These are phyloP conservation scores for Copidosoma aretas DNA, from an alignment of 2,888 invertebrate species.

Conservation along the genomic window DNA sequence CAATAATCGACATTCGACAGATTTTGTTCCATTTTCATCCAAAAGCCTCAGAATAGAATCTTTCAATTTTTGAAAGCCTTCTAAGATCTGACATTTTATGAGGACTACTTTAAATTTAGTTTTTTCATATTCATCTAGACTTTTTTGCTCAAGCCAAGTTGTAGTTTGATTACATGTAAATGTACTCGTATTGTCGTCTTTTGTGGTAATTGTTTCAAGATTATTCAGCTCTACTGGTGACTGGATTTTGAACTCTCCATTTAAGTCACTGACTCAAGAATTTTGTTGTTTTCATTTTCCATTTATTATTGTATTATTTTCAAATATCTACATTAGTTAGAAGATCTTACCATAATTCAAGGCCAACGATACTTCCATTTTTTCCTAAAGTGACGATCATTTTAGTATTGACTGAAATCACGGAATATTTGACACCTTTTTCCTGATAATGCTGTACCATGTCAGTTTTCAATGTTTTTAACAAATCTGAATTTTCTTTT, in stretches of 20 bases:
- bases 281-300: slow-evolving; percentile 13
- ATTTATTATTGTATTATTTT: background rate
- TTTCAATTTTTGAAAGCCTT: slow-evolving; percentile 52
- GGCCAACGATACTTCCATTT: slow-evolving; percentile 56
- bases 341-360: slow-evolving; percentile 14
- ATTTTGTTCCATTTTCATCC: slow-evolving; percentile 67
- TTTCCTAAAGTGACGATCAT: slow-evolving; percentile 62
- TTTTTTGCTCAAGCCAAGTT: slow-evolving; percentile 47
- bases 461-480: slow-evolving; percentile 49
- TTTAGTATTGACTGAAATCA: slow-evolving; percentile 58
- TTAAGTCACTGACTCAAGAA: slow-evolving; percentile 1
- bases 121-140: slow-evolving; percentile 37
- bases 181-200: background rate
- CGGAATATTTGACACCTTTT: slow-evolving; percentile 64
- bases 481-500: slow-evolving; percentile 50
- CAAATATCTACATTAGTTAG: background rate
- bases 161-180: slow-evolving; percentile 22
- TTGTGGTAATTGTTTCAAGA: background rate
- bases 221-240: background rate
- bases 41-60: slow-evolving; percentile 56
- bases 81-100: slow-evolving; percentile 55
- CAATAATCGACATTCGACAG: slow-evolving; percentile 67
- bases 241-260: slow-evolving; percentile 1
- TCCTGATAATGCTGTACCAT: slow-evolving; percentile 61
- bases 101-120: slow-evolving; percentile 47